Evolutionary conservation across 2,797 vertebrate genomes (phyloP), one percentile per base, ranked within the genome.

Genomic region (Schizothorax lantsangensis): DNA sequence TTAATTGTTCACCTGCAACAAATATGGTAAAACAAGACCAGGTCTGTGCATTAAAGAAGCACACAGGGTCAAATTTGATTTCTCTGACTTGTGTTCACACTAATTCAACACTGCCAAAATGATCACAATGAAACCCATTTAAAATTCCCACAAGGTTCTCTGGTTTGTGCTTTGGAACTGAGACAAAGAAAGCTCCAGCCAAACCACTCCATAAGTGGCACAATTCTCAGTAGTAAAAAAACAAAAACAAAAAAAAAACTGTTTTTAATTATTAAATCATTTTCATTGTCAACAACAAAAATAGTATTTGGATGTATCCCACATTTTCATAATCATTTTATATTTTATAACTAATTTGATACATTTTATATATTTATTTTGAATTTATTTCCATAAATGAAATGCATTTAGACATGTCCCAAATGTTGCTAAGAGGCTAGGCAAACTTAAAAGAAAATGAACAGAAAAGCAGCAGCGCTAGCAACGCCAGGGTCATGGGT

Each of bases 71-170:
- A 66, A 66, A 80, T 66, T 15, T 66, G 38, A n/a, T 62, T 79
- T 79, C 54, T 11, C 36, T 79, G 77, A 80, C 59, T 62, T 10
- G n/a, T 80, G 14, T 80, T 66, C n/a, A 47, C 79, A 45, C 10
- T 47, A 43, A 66, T 66, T 66, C n/a, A 47, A 80, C 59, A 14
- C 14, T 80, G 79, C 36, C 77, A 79, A 62, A 62, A 79, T 62
- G 2, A 66, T 66, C 59, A 80, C n/a, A 80, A 80, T 80, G 7
- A 47, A 80, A 66, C 40, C 57, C n/a, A 80, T 80, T 80, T 64
- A 14, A 80, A 45, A 59, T 79, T 40, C 52, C 36, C 40, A 47
- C 59, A 47, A 64, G 79, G 38, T 66, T 66, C 79, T 80, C n/a
- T 80, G 36, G 36, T 73, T 80, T 64, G 38, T 64, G 59, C 57